Conservation (phyloP, 2,113 vertebrate species). For the Gallinago jamesoni region DNA sequence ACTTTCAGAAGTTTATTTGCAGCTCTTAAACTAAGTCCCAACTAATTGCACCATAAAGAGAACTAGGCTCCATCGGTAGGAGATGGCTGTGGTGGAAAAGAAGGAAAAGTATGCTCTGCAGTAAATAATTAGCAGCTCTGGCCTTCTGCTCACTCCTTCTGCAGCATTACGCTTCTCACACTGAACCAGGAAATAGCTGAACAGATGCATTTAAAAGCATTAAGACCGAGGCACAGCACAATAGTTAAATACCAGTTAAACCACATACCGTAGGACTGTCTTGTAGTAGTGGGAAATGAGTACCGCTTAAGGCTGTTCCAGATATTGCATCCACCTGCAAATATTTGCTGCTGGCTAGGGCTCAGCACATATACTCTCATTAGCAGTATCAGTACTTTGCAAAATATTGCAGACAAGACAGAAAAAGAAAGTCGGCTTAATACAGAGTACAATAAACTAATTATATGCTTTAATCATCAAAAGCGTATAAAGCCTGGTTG, state of each 20-base stretch:
- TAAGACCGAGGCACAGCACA: conserved; percentile 41
- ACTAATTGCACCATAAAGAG: neutral
- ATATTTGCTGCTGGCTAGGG: conserved; percentile 8
- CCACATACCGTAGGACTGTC: neutral
- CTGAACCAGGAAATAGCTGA: conserved; percentile 26
- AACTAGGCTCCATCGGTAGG: neutral
- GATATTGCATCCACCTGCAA: conserved; percentile 46
- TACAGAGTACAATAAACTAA: neutral
- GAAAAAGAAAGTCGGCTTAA: neutral
- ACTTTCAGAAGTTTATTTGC: neutral
- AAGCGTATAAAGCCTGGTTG: neutral
- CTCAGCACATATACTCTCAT: neutral
- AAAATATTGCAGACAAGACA: neutral
- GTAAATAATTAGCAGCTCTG: neutral
- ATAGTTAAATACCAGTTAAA: conserved; percentile 54
- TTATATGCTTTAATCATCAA: neutral
- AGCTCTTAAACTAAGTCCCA: neutral
- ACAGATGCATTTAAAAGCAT: neutral
- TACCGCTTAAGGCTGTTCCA: neutral
- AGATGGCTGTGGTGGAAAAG: neutral
- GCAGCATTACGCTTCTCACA: neutral
- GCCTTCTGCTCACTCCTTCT: neutral
- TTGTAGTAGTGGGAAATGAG: conserved; percentile 12
- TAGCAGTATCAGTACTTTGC: neutral
- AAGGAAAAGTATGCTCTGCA: neutral